Evolutionary conservation across 1,140 invertebrate species (phyloP), one percentile per base, ranked within the genome.

Genomic region (Medauroidea extradentata): DNA sequence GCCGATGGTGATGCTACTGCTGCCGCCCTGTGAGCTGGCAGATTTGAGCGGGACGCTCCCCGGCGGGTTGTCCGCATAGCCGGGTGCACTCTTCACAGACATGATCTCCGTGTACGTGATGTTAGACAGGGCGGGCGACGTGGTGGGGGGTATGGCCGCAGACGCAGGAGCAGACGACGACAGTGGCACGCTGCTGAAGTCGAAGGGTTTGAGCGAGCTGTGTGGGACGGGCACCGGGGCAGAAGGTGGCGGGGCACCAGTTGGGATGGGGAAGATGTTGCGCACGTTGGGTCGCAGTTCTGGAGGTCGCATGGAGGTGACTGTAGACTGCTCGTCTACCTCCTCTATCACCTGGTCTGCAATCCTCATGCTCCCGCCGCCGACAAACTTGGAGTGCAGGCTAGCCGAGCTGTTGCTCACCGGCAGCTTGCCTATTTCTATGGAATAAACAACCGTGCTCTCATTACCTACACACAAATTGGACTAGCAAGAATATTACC

Each of bases 311-410:
- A 85, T 84, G 14, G 88, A 89, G 0, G 83, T 89, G 48, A 89
- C 84, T 3, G 89, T 91, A 60, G 83, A 78, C 69, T 91, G 88
- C 66, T 91, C 89, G 63, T 91, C 89, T 0, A 90, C 86, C 70
- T 91, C 89, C 69, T 91, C 88, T 24, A 90, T 91, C 2, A 90
- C 85, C 63, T 88, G 84, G 64, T 86, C 82, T 0, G 86, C 82
- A 16, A 91, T 87, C 63, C 83, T 81, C 76, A 86, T 84, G 34
- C 83, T 85, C n/a, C 85, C 85, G 18, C 69, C 67, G 21, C 69
- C 66, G 24, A 55, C 50, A 43, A 59, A 38, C 42, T 58, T 58
- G 1, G 44, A 50, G 25, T 48, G 44, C 3, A 58, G 46, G 39
- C 29, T 41, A 7, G 48, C 44, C 38, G 43, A 48, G 44, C 56